phyloP scores from a whole-genome alignment of 2,113 vertebrate genomes.

The Sinocyclocheilus grahami region DNA sequence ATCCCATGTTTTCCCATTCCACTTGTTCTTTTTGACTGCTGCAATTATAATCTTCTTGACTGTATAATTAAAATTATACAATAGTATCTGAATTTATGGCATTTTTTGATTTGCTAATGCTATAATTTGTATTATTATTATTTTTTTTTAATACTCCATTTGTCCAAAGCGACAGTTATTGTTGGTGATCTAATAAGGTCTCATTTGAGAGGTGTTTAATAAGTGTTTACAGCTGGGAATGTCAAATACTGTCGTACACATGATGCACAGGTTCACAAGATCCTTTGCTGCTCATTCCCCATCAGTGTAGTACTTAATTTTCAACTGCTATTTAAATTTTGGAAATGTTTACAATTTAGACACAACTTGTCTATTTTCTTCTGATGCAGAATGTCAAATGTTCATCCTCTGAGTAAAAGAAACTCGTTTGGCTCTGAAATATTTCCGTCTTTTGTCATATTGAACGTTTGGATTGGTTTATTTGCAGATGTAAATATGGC shows the following conservation, averaged over 20 bases:
- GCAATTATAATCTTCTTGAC: background rate
- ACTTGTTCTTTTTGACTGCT: background rate
- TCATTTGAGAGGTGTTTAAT: background rate
- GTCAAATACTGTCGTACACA: background rate
- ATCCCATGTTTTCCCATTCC: background rate
- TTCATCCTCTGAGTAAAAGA: background rate
- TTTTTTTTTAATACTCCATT: background rate
- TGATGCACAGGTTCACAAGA: background rate
- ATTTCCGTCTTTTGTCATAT: constrained; percentile 72
- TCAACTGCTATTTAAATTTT: background rate
- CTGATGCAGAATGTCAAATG: background rate
- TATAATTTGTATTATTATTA: background rate
- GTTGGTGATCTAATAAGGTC: background rate
- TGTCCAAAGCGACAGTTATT: background rate
- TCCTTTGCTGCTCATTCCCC: background rate
- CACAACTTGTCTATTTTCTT: background rate
- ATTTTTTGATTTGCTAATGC: background rate
- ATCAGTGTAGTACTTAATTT: background rate
- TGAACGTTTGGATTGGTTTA: constrained; percentile 99
- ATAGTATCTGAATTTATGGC: background rate
- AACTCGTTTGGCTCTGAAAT: constrained; percentile 20
- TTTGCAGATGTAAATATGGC: constrained; percentile 99
- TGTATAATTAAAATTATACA: background rate
- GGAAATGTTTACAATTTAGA: constrained; percentile 10
- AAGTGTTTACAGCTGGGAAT: background rate